Conservation (phyloP, 2,113 vertebrate species). For the Gobiocypris rarus region DNA sequence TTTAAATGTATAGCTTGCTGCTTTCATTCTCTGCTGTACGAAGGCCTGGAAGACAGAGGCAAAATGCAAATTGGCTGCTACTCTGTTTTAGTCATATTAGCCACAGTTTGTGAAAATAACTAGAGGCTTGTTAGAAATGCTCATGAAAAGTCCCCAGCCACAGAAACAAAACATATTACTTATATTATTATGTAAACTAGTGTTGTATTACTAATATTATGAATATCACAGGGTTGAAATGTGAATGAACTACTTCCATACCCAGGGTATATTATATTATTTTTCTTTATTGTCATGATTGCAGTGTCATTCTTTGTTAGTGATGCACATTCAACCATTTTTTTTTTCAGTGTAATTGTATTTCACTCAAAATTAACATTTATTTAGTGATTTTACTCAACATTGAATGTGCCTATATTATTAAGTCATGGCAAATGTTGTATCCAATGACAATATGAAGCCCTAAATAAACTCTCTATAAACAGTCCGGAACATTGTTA, state of each 20-base stretch:
- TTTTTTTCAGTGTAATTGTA: background rate
- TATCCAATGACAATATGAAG: slow-evolving; percentile 21
- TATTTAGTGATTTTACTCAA: background rate
- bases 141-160: background rate
- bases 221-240: background rate
- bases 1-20: slow-evolving; percentile 9
- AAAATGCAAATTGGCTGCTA: slow-evolving; percentile 27
- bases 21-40: background rate
- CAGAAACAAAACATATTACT: slow-evolving; percentile 13
- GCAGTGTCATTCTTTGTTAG: slow-evolving; percentile 5
- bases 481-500: slow-evolving; percentile 14
- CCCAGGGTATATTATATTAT: slow-evolving; percentile 1
- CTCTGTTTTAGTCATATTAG: slow-evolving; percentile 11
- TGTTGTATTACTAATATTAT: background rate
- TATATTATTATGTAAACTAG: slow-evolving; percentile 1
- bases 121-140: slow-evolving; percentile 13
- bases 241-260: background rate
- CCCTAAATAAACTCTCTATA: slow-evolving; percentile 38
- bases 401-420: slow-evolving; percentile 1
- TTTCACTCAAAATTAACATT: background rate
- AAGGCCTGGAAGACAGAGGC: slow-evolving; percentile 4
- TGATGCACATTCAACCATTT: background rate
- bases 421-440: slow-evolving; percentile 19
- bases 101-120: slow-evolving; percentile 23
- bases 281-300: background rate